Evolutionary conservation across 2,113 vertebrate species (phyloP), one percentile per base, ranked within the genome.

Genomic region (Pseudolaguvia tuberculata): DNA sequence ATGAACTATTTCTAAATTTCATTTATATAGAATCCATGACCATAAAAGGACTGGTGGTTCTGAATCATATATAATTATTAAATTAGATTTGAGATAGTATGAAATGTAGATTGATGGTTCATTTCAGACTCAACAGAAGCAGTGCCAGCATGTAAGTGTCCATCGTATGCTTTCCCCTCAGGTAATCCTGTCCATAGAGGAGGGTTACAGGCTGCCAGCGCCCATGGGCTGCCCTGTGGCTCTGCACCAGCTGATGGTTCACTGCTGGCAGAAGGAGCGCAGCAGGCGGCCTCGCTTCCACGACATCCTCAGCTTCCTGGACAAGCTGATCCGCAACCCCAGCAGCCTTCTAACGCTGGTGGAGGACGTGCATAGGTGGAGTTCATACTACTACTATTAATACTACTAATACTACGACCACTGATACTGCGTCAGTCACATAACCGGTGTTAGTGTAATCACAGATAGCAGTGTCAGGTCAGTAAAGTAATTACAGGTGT

Each of bases 101-200:
- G 39, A 42, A 42, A 42, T 9, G 9, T 42, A 42, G 5, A 6
- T 42, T 42, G 9, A 42, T 42, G 39, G 13, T 18, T 20, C 27
- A 35, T 35, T 20, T 35, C 9, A 11, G 18, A 18, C 57, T 10
- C 27, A 20, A 23, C 13, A 21, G 15, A 42, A 14, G 11, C 31
- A 50, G 53, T 21, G 4, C 39, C 21, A 62, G 25, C n/a, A 7
- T 55, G 29, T 21, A 35, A 73, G 42, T 27, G 18, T 69, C 73
- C 9, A 52, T 48, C 48, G 25, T 67, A 39, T 80, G 23, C 50
- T 13, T 29, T 51, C 70, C 51, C 17, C 51, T 58, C 74, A 99
- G 96, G 96, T 99, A 21, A 96, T 98, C 83, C 87, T 99, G 82
- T 99, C 97, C 63, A 98, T 99, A 81, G 95, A 98, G 85, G 97